phyloP scores from a whole-genome alignment of 2,888 invertebrate genomes.

The Ectemnius continuus region DNA sequence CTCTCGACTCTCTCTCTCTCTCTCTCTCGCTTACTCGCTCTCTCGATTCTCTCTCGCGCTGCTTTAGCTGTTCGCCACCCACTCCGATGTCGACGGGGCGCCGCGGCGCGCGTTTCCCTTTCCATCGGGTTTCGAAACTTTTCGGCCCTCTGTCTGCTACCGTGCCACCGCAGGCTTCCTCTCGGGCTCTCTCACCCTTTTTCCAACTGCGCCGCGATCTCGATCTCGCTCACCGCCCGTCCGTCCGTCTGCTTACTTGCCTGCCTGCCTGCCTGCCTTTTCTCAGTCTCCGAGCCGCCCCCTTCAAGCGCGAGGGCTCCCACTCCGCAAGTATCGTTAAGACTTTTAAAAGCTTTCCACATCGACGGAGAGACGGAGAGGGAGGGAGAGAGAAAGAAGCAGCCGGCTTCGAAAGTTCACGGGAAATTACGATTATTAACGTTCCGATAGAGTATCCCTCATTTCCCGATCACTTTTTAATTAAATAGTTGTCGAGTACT shows the following conservation, averaged over 20 bases:
- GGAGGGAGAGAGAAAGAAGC: not conserved
- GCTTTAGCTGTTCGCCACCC: no score
- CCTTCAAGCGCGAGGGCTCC: conserved; percentile 23
- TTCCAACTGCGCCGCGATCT: not conserved
- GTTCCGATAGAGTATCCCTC: conserved; percentile 35
- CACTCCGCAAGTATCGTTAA: conserved; percentile 49
- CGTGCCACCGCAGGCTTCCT: conserved; percentile 11
- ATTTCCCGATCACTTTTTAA: conserved; percentile 33
- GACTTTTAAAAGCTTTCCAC: conserved; percentile 55
- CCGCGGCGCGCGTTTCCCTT: no score
- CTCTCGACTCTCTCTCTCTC: conserved; percentile 11
- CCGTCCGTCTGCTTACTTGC: conserved; percentile 7
- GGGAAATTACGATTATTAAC: conserved; percentile 60
- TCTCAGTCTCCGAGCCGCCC: not conserved
- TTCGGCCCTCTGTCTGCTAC: conserved; percentile 37
- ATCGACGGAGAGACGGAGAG: no score
- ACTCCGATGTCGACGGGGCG: no score
- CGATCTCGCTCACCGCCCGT: conserved; percentile 4
- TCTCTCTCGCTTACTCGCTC: conserved; percentile 34
- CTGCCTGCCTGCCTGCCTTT: conserved; percentile 20
- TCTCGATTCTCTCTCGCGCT: conserved; percentile 7
- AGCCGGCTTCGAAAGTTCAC: conserved; percentile 41
- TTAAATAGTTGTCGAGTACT: not conserved
- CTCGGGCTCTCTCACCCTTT: conserved; percentile 15
- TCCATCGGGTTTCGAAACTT: conserved; percentile 56